Evolutionary conservation across 2,797 vertebrate species (phyloP), one percentile per base, ranked within the genome.

Genomic region (Manis javanica): DNA sequence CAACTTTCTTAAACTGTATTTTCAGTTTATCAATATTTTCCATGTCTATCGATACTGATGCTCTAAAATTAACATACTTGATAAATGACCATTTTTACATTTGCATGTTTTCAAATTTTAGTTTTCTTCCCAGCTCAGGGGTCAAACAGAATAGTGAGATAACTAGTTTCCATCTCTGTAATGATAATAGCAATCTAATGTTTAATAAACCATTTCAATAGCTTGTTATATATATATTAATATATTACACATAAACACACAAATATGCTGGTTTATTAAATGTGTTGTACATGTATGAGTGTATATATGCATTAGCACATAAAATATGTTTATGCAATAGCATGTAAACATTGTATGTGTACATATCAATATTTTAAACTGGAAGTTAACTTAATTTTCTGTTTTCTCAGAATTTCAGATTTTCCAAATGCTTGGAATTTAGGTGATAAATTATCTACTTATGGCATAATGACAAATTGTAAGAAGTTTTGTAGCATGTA

Each of bases 61-160:
- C 46, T 81, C 46, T 88, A 85, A 95, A 95, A 71, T 69, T 46
- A 69, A 46, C 6, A 81, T 12, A 66, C 26, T 83, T 92, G 46
- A 72, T 26, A 92, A 90, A 39, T 96, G 16, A 39, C 13, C 16
- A 24, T 90, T 95, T n/a, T 23, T 34, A 34, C 23, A 81, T 75
- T 37, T 85, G 13, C 64, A 24, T 63, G 18, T 89, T 95, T 93
- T 94, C 26, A 19, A 84, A 55, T 49, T 85, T 81, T 87, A 92
- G 8, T 26, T 24, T 64, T 21, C 7, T 71, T 6, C 19, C 12
- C 5, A 87, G 72, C 21, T 68, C 34, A 78, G 23, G 12, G 37
- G 29, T 61, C 26, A 90, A 57, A 21, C 5, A 49, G 24, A 84
- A 69, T 84, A 91, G 39, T 3, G 63, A 51, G 4, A 42, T 78